Evolutionary conservation across 2,797 vertebrate species (phyloP), one percentile per base, ranked within the genome.

Genomic region (Tauraco hartlaubi): DNA sequence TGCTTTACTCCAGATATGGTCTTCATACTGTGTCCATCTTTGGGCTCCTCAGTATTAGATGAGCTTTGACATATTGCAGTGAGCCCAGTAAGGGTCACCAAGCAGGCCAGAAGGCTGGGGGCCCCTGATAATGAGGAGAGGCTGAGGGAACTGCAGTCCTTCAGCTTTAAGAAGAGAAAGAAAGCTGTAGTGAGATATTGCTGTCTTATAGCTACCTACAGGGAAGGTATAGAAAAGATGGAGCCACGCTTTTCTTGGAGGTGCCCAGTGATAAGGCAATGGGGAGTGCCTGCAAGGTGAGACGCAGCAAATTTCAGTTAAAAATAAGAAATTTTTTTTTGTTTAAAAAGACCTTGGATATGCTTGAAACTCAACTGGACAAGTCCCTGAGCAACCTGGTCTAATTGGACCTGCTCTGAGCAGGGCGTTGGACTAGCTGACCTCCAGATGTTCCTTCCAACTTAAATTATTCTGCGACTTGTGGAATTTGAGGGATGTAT

Each of bases 401-500:
- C 25, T 64, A 33, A 66, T 33, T 41, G 37, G 46, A 52, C 17
- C 29, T 52, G 28, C 29, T 79, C n/a, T 59, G 39, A 74, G 55
- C 23, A 25, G 16, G 52, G 11, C 5, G 7, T 11, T 51, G 29
- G 37, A 52, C 54, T 67, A 59, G 23, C 46, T 74, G 18, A 73
- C 28, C 61, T 73, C 14, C 6, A 71, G 49, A 26, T 62, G 11
- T 31, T 55, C 33, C 18, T 55, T 55, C 59, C 23, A 71, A 41
- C 43, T 39, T 46, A 29, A 67, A 21, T 54, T 74, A 54, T 21
- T 58, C 43, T 51, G 21, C 51, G 46, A 52, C 15, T 66, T 67
- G 19, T 58, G 48, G n/a, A 71, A 31, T 26, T 41, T 79, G 29
- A 26, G 5, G 3, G 7, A 21, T 0, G 0, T 31, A 68, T 43